Base-by-base conservation (phyloP, 2,113 vertebrate genomes). In the Tiliqua scincoides region DNA sequence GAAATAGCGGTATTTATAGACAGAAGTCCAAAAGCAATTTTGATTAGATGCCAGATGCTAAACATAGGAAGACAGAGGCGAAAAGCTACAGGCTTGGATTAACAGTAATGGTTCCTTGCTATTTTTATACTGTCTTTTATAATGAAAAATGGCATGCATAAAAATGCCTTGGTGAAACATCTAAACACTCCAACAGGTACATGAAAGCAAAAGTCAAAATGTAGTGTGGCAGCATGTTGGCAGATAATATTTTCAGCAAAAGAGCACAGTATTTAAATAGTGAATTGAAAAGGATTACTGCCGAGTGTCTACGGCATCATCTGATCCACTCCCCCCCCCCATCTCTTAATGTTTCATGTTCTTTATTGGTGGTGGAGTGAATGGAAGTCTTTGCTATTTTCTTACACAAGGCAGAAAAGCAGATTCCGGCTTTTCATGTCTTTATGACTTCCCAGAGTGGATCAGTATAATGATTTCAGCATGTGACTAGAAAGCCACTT, bases 11-110 rank as follows among this genome's bases (percentile, higher is more conserved):
- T 93, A 87, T 91, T 93, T 93, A 89, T 85, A 94, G 89, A 89
- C 79, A 91, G 89, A 20, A 90, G 86, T 71, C 83, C 67, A 91
- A 83, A 70, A 78, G 72, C 4, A 3, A 43, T 87, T 91, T 92
- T 87, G 89, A 84, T 88, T 63, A 85, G 88, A 84, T 91, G 93
- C 75, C 94, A 93, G 91, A 92, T 93, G 89, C 90, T 70, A 23
- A 89, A 88, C 90, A 93, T 84, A 93, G 70, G 83, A 91, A 91
- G 85, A 73, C 92, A 88, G 43, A 90, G 88, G 85, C 90, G 85
- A 1, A 76, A 91, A 85, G 84, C 87, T 85, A 90, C 81, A 80
- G 57, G 67, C 74, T 76, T 87, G 89, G 79, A 86, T 88, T 91
- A 90, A 92, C 86, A 89, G 82, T 68, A 86, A 90, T 88, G 85